Conservation (phyloP, 2,888 invertebrate genomes). For the Odontomyia ornata region DNA sequence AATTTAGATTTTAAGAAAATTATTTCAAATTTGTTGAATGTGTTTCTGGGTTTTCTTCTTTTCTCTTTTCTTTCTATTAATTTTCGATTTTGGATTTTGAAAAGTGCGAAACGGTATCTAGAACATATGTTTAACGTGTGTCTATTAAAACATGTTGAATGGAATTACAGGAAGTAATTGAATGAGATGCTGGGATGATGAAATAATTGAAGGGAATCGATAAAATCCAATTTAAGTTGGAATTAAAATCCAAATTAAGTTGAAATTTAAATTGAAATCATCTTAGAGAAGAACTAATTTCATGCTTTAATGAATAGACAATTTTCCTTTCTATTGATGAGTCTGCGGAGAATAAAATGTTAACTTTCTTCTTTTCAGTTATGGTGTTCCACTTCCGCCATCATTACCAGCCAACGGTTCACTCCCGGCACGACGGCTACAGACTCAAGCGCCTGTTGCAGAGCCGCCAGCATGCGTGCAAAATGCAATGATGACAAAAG, state of each 20-base stretch:
- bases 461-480: conserved; percentile 91
- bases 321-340: background rate
- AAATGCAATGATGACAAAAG: conserved; percentile 94
- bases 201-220: too few species aligned
- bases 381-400: conserved; percentile 60
- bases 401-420: conserved; percentile 55
- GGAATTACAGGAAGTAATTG: too few species aligned
- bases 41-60: too few species aligned
- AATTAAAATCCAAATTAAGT: too few species aligned
- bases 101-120: background rate
- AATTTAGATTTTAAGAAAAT: conserved; percentile 31
- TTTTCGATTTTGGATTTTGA: too few species aligned
- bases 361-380: conserved; percentile 18
- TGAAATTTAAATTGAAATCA: too few species aligned
- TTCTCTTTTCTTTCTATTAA: too few species aligned
- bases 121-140: background rate
- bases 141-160: too few species aligned
- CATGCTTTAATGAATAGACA: background rate
- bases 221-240: too few species aligned
- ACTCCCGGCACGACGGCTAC: conserved; percentile 54
- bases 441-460: conserved; percentile 55
- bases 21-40: too few species aligned
- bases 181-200: background rate
- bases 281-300: background rate
- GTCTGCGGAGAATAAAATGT: background rate